phyloP scores from a whole-genome alignment of 2,797 vertebrate species.

The Carcharodon carcharias region DNA sequence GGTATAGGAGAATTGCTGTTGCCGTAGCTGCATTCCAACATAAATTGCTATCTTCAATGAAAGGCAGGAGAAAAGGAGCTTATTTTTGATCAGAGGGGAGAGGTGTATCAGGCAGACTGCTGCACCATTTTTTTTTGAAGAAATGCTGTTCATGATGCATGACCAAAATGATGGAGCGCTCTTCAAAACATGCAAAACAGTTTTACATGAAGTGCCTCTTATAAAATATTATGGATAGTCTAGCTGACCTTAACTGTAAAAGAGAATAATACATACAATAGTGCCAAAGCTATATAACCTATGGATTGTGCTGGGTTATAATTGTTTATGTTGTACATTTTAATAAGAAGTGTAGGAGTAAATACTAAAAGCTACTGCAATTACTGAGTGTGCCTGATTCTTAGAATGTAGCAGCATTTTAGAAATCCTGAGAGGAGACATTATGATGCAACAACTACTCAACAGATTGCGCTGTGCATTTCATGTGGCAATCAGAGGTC shows the following conservation, averaged over 20 bases:
- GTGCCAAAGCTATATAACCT: not conserved
- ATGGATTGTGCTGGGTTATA: not conserved
- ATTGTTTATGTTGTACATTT: not conserved
- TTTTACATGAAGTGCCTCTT: not conserved
- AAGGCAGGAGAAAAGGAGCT: not conserved
- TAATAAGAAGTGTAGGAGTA: not conserved
- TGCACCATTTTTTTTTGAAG: not conserved
- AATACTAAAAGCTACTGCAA: slow-evolving; percentile 2
- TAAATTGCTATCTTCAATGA: not conserved
- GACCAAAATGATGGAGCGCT: not conserved
- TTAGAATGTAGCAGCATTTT: not conserved
- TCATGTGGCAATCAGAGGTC: not conserved
- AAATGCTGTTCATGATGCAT: not conserved
- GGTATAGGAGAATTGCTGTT: not conserved
- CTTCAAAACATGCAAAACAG: not conserved
- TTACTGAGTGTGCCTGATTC: not conserved
- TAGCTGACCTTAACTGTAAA: not conserved
- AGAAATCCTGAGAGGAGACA: slow-evolving; percentile 1
- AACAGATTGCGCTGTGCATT: not conserved
- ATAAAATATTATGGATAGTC: not conserved
- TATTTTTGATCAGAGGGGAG: not conserved
- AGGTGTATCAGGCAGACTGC: not conserved
- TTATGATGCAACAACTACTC: slow-evolving; percentile 10
- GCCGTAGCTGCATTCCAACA: not conserved
- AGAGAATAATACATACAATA: not conserved